Evolutionary conservation across 2,888 invertebrate species (phyloP).

Genomic region (Exocentrus adspersus): DNA sequence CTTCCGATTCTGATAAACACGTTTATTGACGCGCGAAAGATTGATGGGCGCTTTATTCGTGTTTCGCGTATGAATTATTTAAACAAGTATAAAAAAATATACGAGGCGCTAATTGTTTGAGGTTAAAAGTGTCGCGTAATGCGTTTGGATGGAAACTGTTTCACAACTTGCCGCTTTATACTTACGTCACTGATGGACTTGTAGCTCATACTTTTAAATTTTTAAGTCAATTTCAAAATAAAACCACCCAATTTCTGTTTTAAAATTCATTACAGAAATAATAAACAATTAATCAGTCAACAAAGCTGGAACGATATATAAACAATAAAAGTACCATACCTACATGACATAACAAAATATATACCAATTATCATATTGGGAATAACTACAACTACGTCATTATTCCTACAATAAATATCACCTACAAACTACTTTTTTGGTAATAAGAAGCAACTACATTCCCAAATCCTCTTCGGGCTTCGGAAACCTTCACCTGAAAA

Average conservation of each 20-base stretch:
- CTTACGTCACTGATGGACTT: no score
- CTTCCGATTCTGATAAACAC: no score
- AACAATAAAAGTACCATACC: neutral
- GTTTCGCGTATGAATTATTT: no score
- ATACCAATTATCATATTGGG: neutral
- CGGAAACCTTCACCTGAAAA: neutral
- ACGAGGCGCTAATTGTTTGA: no score
- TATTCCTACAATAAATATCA: conserved; percentile 19
- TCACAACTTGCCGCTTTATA: no score
- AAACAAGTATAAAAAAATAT: no score
- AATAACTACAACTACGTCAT: neutral
- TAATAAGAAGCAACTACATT: neutral
- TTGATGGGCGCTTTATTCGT: no score
- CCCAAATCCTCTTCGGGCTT: neutral
- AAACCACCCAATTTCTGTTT: neutral
- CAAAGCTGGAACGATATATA: conserved; percentile 8
- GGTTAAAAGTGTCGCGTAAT: no score
- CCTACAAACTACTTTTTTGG: conserved; percentile 19
- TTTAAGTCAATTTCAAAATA: no score
- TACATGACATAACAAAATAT: conserved; percentile 1
- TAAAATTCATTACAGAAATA: conserved; percentile 14
- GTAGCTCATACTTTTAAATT: no score
- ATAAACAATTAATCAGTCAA: conserved; percentile 23
- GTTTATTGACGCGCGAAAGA: no score
- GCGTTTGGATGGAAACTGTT: no score